These are phyloP conservation scores for human DNA, from an alignment of 2,113 vertebrate species.

Conservation along the genomic window DNA sequence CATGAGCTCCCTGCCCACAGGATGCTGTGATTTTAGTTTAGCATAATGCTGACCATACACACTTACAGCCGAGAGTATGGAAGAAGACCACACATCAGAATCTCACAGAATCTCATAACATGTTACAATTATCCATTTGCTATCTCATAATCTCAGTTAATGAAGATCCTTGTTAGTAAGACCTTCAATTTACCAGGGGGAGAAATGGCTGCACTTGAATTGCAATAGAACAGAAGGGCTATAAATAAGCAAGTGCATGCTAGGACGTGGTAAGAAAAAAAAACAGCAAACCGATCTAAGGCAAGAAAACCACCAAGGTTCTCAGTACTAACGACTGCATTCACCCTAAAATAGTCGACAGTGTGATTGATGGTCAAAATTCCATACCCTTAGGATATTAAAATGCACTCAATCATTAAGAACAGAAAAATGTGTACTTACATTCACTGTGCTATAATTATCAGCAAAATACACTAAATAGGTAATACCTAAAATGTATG, in stretches of 20 bases:
- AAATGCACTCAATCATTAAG: no score
- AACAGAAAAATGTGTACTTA: rapidly evolving
- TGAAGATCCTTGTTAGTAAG: not conserved
- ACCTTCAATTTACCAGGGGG: rapidly evolving
- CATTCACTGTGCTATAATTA: not conserved
- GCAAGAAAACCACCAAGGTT: not conserved
- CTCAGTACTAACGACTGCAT: rapidly evolving
- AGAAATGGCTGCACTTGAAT: not conserved
- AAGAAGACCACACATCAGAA: not conserved
- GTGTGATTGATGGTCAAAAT: not conserved
- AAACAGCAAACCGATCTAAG: not conserved
- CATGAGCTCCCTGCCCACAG: rapidly evolving
- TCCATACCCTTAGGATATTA: not conserved
- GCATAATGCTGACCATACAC: not conserved
- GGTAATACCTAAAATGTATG: not conserved
- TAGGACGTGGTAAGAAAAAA: not conserved
- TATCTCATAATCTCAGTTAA: not conserved
- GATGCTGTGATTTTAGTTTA: not conserved
- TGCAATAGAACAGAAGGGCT: not conserved
- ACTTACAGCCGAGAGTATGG: rapidly evolving
- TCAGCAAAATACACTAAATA: not conserved
- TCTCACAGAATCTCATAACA: not conserved
- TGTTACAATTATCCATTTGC: not conserved
- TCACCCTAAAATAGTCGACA: not conserved
- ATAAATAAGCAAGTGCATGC: rapidly evolving